phyloP scores from a whole-genome alignment of 2,113 vertebrate species.

The Poeciliopsis turrubarensis region DNA sequence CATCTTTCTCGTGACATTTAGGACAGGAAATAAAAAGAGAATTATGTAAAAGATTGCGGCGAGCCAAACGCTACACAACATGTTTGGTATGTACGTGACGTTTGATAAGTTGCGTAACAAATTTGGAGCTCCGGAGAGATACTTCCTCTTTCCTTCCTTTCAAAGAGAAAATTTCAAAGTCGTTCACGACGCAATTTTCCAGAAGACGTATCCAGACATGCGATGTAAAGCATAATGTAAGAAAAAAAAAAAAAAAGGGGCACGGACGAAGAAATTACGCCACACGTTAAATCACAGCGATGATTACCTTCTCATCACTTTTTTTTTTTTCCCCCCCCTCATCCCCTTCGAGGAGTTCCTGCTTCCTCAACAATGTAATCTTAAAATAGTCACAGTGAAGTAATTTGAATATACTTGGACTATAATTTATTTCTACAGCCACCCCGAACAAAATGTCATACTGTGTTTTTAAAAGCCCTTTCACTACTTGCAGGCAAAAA shows the following conservation, averaged over 20 bases:
- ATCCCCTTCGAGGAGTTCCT: not conserved
- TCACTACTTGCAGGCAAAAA: not conserved
- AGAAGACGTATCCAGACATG: not conserved
- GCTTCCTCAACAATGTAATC: not conserved
- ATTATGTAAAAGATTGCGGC: not conserved
- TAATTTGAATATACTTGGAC: slow-evolving; percentile 5
- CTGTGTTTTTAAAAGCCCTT: slow-evolving; percentile 26
- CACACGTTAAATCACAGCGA: not conserved
- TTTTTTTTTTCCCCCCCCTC: not conserved
- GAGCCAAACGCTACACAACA: not conserved
- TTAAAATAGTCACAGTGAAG: slow-evolving; percentile 1
- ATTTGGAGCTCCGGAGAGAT: not conserved
- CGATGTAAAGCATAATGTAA: not conserved
- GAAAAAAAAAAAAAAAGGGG: not conserved
- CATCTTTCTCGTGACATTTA: not conserved
- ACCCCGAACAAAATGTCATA: slow-evolving; percentile 12
- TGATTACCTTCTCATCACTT: not conserved
- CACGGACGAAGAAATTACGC: not conserved
- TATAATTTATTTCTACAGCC: slow-evolving; percentile 9
- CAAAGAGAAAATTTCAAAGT: not conserved
- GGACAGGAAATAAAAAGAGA: not conserved
- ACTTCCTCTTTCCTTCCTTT: not conserved
- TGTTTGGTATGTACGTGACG: not conserved
- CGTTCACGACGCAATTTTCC: not conserved
- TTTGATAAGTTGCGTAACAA: not conserved